Evolutionary conservation across 2,888 invertebrate species (phyloP).

Genomic region (Tipula vernalis): DNA sequence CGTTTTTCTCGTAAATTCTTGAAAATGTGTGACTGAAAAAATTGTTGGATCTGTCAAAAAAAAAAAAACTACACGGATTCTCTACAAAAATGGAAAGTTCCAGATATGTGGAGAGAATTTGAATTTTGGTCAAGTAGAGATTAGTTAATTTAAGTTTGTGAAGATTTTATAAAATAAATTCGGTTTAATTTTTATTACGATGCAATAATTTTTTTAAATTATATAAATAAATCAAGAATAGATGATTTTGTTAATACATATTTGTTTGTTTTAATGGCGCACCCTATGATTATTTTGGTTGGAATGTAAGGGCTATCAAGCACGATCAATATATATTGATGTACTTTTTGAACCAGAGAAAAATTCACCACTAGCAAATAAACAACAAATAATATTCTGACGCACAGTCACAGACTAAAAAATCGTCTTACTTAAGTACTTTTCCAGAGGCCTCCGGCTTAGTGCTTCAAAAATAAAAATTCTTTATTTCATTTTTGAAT

Average conservation of each 20-base stretch:
- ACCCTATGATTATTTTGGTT: too few species aligned
- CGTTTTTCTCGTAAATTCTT: not conserved
- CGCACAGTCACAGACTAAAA: too few species aligned
- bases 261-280: too few species aligned
- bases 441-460: too few species aligned
- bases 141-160: not conserved
- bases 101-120: not conserved
- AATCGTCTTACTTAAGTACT: too few species aligned
- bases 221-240: not conserved
- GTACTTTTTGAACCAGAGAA: too few species aligned
- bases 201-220: not conserved
- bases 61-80: not conserved
- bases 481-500: too few species aligned
- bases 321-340: too few species aligned
- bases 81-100: slow-evolving; percentile 8
- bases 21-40: not conserved
- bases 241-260: not conserved
- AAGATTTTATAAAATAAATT: not conserved
- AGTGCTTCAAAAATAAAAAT: too few species aligned
- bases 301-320: too few species aligned
- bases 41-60: not conserved
- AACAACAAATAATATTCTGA: too few species aligned
- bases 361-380: too few species aligned
- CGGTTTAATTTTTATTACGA: not conserved
- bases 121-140: not conserved